Evolutionary conservation across 2,888 invertebrate genomes (phyloP), one percentile per base, ranked within the genome.

Genomic region (Arrhopalites spinosus): DNA sequence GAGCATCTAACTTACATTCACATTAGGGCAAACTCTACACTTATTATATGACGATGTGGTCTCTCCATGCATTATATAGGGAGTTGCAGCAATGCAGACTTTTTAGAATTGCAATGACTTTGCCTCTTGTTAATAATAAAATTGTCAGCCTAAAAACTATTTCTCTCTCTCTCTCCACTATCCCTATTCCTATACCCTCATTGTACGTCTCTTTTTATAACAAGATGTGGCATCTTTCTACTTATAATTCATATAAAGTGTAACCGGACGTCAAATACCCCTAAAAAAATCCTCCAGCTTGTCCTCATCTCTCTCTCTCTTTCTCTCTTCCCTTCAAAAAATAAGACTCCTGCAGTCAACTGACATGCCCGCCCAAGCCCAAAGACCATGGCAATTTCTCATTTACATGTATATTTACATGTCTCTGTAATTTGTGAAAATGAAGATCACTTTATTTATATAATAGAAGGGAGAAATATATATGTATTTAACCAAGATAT

Each of bases 331-430:
- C 36, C 3, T 36, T 36, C 36, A 36, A 36, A n/a, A n/a, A n/a
- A n/a, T n/a, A n/a, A n/a, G n/a, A n/a, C n/a, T 56, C 20, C 2
- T 43, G n/a, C 30, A 27, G 17, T 27, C 70, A 70, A 70, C 70
- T 70, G 53, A 70, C 30, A 70, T 70, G 36, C 56, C 70, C 70
- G 70, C 70, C 70, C 69, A 50, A n/a, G 53, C 25, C 29, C 47
- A 50, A 50, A 50, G 50, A 36, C 36, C 36, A 3, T 36, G 36
- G 36, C 36, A 36, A 3, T 36, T n/a, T n/a, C 3, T 3, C 36
- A 36, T 36, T 11, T 36, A 36, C 36, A 36, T n/a, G n/a, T n/a
- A n/a, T n/a, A n/a, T n/a, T n/a, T n/a, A n/a, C n/a, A n/a, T n/a
- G n/a, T n/a, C n/a, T n/a, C n/a, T n/a, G n/a, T n/a, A n/a, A n/a